phyloP scores from a whole-genome alignment of 2,888 invertebrate genomes.

The Leucania comma region DNA sequence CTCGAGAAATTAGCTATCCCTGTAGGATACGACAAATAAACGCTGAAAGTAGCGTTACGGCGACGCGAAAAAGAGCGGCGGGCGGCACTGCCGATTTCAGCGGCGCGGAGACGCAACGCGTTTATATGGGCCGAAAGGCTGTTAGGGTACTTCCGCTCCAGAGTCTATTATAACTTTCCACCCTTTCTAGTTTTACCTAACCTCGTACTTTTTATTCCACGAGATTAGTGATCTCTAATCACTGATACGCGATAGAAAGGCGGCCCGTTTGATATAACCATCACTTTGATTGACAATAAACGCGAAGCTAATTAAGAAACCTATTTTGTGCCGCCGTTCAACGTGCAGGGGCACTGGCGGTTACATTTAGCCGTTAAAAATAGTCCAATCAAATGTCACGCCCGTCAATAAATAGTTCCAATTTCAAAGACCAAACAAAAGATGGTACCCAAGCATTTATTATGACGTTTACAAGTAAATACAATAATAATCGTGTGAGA shows the following conservation, averaged over 20 bases:
- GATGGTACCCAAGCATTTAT: slow-evolving; percentile 76
- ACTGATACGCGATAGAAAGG: neutral
- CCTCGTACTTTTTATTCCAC: neutral
- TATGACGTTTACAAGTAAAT: slow-evolving; percentile 82
- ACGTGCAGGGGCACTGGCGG: slow-evolving; percentile 63
- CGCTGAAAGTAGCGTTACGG: too few relatives aligned
- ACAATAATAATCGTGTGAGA: slow-evolving; percentile 70
- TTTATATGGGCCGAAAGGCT: too few relatives aligned
- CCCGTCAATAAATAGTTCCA: slow-evolving; percentile 80
- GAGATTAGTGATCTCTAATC: neutral
- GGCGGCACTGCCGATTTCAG: too few relatives aligned
- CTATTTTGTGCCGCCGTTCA: slow-evolving; percentile 62
- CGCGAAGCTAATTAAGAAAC: slow-evolving; percentile 55
- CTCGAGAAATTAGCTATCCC: too few relatives aligned
- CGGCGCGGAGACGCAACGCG: too few relatives aligned
- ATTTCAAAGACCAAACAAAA: slow-evolving; percentile 85
- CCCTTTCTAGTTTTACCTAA: neutral
- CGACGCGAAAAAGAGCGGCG: too few relatives aligned
- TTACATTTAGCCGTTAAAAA: slow-evolving; percentile 77
- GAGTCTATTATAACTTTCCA: neutral
- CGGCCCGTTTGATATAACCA: slow-evolving; percentile 47
- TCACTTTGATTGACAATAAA: slow-evolving; percentile 53
- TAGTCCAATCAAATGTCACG: slow-evolving; percentile 82
- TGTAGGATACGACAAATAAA: too few relatives aligned
- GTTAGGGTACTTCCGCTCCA: neutral